Conservation (phyloP, 1,140 invertebrate species). For the Vollenhovia emeryi region DNA sequence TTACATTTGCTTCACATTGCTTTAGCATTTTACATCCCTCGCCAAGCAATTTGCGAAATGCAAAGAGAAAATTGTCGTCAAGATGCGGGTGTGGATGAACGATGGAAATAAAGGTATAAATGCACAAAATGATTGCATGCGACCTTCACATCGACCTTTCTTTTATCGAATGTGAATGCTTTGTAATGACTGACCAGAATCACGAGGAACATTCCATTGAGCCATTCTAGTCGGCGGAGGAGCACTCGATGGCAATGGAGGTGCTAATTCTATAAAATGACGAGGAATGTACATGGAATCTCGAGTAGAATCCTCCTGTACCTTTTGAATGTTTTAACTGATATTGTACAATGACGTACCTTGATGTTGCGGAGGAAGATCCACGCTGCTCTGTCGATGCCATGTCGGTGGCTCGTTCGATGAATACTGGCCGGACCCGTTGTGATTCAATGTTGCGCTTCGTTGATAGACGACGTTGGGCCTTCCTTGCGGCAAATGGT, state of each 20-base stretch:
- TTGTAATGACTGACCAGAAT: constrained; percentile 81
- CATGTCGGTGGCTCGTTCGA: constrained; percentile 76
- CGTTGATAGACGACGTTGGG: constrained; percentile 80
- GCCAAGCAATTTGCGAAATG: constrained; percentile 20
- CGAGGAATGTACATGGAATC: constrained; percentile 52
- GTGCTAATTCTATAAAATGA: constrained; percentile 83
- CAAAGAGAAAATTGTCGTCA: neutral
- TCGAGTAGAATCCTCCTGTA: constrained; percentile 45
- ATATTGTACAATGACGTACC: constrained; percentile 71
- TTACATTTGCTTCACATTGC: neutral
- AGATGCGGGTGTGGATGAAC: neutral
- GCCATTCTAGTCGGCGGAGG: constrained; percentile 81
- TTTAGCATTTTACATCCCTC: constrained; percentile 13
- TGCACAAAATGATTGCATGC: constrained; percentile 35
- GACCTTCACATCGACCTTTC: constrained; percentile 23
- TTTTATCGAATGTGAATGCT: constrained; percentile 40
- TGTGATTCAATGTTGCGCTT: constrained; percentile 80
- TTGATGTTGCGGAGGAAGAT: constrained; percentile 78
- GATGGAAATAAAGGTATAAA: constrained; percentile 24
- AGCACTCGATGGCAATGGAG: constrained; percentile 83
- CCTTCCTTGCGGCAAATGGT: constrained; percentile 74
- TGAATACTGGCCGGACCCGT: constrained; percentile 81
- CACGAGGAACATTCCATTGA: constrained; percentile 80
- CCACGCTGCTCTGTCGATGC: constrained; percentile 79
- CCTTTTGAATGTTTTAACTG: constrained; percentile 8